Conservation (phyloP, 2,113 vertebrate species). For the Bubo blakistoni region DNA sequence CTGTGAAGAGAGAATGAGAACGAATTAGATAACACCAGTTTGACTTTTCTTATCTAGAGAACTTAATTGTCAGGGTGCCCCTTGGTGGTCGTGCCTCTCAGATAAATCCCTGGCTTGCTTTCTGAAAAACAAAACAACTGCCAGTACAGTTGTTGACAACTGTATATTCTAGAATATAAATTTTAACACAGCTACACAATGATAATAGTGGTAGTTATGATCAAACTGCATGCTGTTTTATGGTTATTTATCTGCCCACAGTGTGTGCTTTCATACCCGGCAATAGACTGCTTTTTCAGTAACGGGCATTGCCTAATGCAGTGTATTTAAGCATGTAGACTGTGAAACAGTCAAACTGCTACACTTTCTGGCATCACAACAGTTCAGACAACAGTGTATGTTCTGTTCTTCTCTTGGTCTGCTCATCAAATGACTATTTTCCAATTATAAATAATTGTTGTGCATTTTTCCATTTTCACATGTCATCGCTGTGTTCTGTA, state of each 20-base stretch:
- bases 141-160: neutral
- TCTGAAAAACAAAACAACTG: neutral
- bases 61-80: neutral
- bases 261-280: conserved; percentile 1
- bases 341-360: neutral
- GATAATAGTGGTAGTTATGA: conserved; percentile 12
- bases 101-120: neutral
- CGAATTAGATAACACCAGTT: neutral
- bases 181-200: neutral
- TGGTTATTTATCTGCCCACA: conserved; percentile 36
- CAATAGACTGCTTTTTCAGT: neutral
- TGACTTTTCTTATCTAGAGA: neutral
- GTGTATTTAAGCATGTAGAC: neutral
- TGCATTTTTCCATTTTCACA: neutral
- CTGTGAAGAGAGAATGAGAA: neutral
- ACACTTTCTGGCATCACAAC: neutral
- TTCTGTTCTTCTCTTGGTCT: neutral
- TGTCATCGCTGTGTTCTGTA: neutral
- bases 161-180: neutral
- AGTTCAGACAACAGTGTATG: neutral
- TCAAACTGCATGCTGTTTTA: neutral
- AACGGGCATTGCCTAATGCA: neutral
- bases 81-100: neutral
- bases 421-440: neutral
- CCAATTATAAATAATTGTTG: neutral